A percentile compares a stretch with the other conserved stretches of the same genome.
Conservation (phyloP, 2,888 invertebrate species). For the Rotaria macrura region DNA sequence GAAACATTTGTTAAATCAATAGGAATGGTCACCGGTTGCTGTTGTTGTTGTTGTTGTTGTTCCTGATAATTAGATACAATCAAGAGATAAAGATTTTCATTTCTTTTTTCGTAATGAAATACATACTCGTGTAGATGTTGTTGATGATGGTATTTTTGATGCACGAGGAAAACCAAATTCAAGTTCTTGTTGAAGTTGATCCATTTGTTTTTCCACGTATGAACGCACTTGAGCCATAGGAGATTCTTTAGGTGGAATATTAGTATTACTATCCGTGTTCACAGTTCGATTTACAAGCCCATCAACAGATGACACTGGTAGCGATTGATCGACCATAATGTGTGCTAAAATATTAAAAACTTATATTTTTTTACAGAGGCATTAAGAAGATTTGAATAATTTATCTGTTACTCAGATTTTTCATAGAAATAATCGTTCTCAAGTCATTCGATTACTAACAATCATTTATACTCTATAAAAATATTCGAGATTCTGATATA, state of each 20-base stretch:
- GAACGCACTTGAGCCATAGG: not conserved
- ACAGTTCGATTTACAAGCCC: not conserved
- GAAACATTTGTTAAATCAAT: not conserved
- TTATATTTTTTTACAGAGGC: too few relatives aligned
- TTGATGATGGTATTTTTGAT: not conserved
- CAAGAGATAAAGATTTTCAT: too few relatives aligned
- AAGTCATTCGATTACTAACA: too few relatives aligned
- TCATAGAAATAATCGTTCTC: too few relatives aligned
- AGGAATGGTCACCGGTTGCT: not conserved
- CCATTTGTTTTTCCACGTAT: conserved; percentile 14
- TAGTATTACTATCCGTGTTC: not conserved
- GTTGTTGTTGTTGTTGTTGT: not conserved
- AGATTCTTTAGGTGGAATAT: not conserved
- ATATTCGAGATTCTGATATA: too few relatives aligned
- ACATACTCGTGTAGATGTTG: not conserved
- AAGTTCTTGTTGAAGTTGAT: conserved; percentile 4
- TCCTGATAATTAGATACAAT: too few relatives aligned
- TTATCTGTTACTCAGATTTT: too few relatives aligned
- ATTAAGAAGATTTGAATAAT: too few relatives aligned
- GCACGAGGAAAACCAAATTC: not conserved
- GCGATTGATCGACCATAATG: not conserved
- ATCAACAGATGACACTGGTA: not conserved
- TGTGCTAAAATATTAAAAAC: not conserved
- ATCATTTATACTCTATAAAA: too few relatives aligned
- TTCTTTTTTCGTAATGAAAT: not conserved